These are phyloP conservation scores for Chrysoperla carnea DNA, from an alignment of 1,140 invertebrate genomes.

Conservation along the genomic window DNA sequence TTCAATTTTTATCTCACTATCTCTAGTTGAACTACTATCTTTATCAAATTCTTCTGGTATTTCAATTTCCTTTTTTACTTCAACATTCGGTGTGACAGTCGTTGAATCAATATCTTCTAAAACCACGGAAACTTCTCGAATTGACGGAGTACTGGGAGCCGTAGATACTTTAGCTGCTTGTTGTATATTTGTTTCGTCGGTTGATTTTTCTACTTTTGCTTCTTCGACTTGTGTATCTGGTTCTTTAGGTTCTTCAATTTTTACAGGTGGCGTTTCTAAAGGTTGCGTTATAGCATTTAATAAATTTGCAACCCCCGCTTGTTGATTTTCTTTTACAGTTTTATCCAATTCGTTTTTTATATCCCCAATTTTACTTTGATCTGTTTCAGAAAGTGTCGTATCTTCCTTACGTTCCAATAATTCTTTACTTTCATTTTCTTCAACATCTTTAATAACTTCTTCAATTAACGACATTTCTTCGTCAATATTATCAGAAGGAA, in stretches of 20 bases:
- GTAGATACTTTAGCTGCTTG: too few species aligned
- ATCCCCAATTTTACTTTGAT: constrained; percentile 1
- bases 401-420: constrained; percentile 7
- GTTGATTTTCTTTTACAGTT: constrained; percentile 16
- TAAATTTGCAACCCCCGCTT: constrained; percentile 5
- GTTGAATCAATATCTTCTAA: too few species aligned
- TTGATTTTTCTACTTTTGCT: not conserved
- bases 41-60: too few species aligned
- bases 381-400: not conserved
- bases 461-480: constrained; percentile 4
- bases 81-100: too few species aligned
- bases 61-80: too few species aligned
- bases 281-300: too few species aligned
- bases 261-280: too few species aligned
- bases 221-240: constrained; percentile 7
- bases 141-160: too few species aligned
- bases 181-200: too few species aligned
- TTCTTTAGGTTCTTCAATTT: constrained; percentile 9
- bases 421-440: constrained; percentile 12
- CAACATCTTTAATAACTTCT: constrained; percentile 16
- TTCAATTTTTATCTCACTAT: constrained; percentile 1
- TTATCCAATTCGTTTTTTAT: constrained; percentile 4
- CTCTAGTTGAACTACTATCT: constrained; percentile 5
- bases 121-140: too few species aligned
- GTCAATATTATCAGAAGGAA: not conserved